Evolutionary conservation across 2,113 vertebrate species (phyloP).

Genomic region (Mastomys natalensis): DNA sequence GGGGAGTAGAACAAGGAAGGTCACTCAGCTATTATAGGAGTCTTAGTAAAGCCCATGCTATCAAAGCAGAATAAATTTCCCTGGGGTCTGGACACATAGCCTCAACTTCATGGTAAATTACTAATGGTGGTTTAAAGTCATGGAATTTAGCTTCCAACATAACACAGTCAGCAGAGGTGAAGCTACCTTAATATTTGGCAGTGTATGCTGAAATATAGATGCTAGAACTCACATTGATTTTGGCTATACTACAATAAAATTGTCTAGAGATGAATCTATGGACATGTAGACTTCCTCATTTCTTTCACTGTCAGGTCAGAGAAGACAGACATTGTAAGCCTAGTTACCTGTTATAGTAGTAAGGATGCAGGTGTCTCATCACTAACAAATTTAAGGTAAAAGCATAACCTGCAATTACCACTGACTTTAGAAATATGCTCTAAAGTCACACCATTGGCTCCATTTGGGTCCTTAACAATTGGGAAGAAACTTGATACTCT

Average conservation of each 20-base stretch:
- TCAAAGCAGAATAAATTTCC: constrained; percentile 61
- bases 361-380: not conserved
- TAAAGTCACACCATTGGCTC: not conserved
- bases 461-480: not conserved
- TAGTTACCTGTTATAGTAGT: not conserved
- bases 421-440: not conserved
- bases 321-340: not conserved
- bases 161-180: constrained; percentile 13
- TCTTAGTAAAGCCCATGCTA: constrained; percentile 41
- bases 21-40: constrained; percentile 21
- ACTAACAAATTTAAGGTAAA: not conserved
- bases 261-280: constrained; percentile 37
- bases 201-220: not conserved
- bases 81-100: not conserved
- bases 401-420: not conserved
- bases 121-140: not conserved
- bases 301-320: constrained; percentile 29
- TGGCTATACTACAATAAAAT: constrained; percentile 36
- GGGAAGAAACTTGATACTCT: not conserved
- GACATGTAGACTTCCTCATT: constrained; percentile 29
- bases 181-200: not conserved
- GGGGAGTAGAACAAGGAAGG: not conserved
- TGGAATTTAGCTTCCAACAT: not conserved
- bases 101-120: constrained; percentile 1
- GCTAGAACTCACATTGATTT: constrained; percentile 35